Base-by-base conservation (phyloP, 2,113 vertebrate genomes). In the Micromys minutus region DNA sequence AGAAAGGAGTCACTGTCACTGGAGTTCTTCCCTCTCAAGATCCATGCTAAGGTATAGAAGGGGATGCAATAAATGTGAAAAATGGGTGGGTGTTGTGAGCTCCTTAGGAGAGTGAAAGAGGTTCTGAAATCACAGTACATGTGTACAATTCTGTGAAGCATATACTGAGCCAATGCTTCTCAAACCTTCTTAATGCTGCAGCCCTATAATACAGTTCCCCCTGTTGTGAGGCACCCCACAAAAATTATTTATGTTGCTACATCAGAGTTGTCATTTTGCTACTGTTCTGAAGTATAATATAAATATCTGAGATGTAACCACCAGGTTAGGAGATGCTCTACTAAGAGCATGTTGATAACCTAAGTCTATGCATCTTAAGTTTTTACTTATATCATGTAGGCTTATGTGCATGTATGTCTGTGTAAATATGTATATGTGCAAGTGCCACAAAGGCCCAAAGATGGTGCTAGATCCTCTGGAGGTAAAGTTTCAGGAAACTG, bases 51-150 rank as follows among this genome's bases (percentile, higher is more conserved):
- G 52, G 34, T 22, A 24, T 57, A 31, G 55, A 21, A 55, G 36
- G 5, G 26, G 21, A 29, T 63, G 1, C 22, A 6, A 50, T 19
- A 7, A 22, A 31, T 4, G 16, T 31, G 67, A 75, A 57, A 42
- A 24, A 1, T 10, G 13, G 57, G 21, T 10, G 4, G 31, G 2
- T 7, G 21, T 3, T 15, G 2, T 0, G 15, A 7, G 29, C 7
- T 74, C 59, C 86, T 87, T 55, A 69, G 12, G 50, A 65, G 15
- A 39, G 8, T 52, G 34, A 52, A 31, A 11, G 22, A 6, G 13
- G 6, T 4, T 10, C 36, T 12, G 24, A 74, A 80, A 39, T 4
- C 24, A 74, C 79, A 45, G 31, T 0, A 3, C 36, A 39, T 3
- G 17, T 29, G 65, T 21, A 5, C 55, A 86, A 31, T 52, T 86